Percentiles rank a stretch among this genome's conserved stretches.
Conservation (phyloP, 2,888 invertebrate species). For the Antheraea assamensis region DNA sequence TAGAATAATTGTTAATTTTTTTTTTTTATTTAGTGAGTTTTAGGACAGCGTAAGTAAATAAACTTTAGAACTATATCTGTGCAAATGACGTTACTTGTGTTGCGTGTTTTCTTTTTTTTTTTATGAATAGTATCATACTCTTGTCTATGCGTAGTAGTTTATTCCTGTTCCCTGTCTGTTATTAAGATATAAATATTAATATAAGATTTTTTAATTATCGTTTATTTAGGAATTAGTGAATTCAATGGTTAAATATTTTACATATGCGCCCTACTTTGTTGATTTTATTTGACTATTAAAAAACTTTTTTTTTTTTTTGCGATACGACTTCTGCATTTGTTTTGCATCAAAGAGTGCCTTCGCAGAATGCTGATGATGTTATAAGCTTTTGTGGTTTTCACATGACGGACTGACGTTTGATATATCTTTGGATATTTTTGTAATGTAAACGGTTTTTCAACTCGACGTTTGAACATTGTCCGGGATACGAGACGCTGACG, state of each 20-base stretch:
- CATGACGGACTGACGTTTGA: constrained; percentile 68
- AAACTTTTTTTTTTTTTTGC: neutral
- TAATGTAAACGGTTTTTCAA: constrained; percentile 44
- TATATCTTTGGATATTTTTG: constrained; percentile 65
- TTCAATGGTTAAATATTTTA: neutral
- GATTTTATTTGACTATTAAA: neutral
- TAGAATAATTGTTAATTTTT: constrained; percentile 33
- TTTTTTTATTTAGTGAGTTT: constrained; percentile 15
- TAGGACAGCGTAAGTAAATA: constrained; percentile 46
- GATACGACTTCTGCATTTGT: constrained; percentile 32
- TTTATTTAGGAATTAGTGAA: neutral
- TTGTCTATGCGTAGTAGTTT: constrained; percentile 66
- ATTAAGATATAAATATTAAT: constrained; percentile 52
- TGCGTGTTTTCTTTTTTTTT: constrained; percentile 44
- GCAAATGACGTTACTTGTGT: constrained; percentile 35
- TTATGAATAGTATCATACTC: constrained; percentile 40
- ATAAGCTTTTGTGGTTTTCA: constrained; percentile 52
- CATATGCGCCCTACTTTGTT: neutral
- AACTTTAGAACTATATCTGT: constrained; percentile 44
- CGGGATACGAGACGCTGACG: neutral
- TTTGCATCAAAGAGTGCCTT: constrained; percentile 74
- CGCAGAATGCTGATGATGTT: constrained; percentile 50
- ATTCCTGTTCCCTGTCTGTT: constrained; percentile 52
- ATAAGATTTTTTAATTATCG: constrained; percentile 39
- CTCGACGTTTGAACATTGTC: neutral